These are phyloP conservation scores for Aratinga solstitialis DNA, from an alignment of 2,797 vertebrate species.

Conservation along the genomic window DNA sequence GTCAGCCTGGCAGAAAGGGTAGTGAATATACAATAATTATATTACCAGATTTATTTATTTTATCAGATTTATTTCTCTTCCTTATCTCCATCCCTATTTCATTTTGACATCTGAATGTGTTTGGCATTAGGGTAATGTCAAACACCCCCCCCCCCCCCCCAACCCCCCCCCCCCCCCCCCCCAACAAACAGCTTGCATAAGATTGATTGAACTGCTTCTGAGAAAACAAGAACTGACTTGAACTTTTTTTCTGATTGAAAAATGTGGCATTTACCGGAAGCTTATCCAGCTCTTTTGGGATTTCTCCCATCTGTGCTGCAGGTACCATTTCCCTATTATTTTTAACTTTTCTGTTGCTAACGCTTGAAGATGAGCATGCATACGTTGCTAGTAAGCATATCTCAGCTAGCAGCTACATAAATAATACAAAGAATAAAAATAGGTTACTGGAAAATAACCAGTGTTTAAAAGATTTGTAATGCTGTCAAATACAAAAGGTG, in stretches of 20 bases:
- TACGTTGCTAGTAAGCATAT: background rate
- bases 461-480: constrained; percentile 12
- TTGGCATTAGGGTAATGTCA: background rate
- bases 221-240: background rate
- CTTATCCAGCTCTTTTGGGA: background rate
- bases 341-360: background rate
- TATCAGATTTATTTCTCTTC: background rate
- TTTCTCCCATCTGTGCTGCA: constrained; percentile 1
- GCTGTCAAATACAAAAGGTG: constrained; percentile 55
- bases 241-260: background rate
- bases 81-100: background rate
- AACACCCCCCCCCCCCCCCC: background rate
- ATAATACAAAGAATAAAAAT: constrained; percentile 1
- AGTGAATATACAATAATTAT: background rate
- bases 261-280: constrained; percentile 2
- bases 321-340: background rate
- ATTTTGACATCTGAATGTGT: constrained; percentile 29
- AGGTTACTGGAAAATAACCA: background rate
- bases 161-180: too few relatives aligned
- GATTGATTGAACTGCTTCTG: constrained; percentile 1
- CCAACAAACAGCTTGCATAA: background rate
- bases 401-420: background rate
- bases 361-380: background rate
- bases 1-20: background rate
- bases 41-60: background rate